Base-by-base conservation (phyloP, 2,888 invertebrate species). In the Drosophila monieri region DNA sequence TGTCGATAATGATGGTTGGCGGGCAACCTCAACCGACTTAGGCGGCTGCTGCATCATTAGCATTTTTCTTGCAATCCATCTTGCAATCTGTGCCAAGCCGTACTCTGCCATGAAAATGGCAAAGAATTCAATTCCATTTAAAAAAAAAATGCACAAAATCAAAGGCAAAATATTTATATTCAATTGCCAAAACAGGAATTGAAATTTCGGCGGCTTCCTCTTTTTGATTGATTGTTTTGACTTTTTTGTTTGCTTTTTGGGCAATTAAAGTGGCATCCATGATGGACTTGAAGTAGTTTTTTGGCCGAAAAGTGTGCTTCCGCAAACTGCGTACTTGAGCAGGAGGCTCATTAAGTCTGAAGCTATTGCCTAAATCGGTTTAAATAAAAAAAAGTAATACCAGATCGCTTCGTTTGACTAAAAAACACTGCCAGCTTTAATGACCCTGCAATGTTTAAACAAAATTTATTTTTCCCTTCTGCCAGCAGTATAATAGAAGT, bases 21-120 rank as follows among this genome's bases (percentile, higher is more conserved):
- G 51, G 66, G 67, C 69, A 84, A 78, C 85, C 85, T 80, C 80
- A 72, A 81, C 57, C 77, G 64, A 80, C 51, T 67, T 78, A 44
- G 9, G 58, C 49, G 6, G 32, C 54, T 65, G 75, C 77, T 68
- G 69, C 77, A 68, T 51, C 65, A 64, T 65, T 54, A 73, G 49
- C 73, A 76, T 66, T 65, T 37, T 27, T 12, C 12, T 23, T 49
- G 30, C 32, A 32, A 15, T 30, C 30, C 10, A 6, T 1, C 4
- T 18, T 61, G 48, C 48, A 57, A 59, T 49, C 48, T 48, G 48
- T 58, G 59, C 59, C 61, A 64, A 51, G 61, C 0, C 3, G 25
- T 23, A 23, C 4, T 23, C 21, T 23, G 4, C 21, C 4, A 23
- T 23, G 0, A 23, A 23, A 23, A 23, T 23, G 5, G 21, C 21